Evolutionary conservation across 2,113 vertebrate genomes (phyloP).

Genomic region (Ciconia stormi): DNA sequence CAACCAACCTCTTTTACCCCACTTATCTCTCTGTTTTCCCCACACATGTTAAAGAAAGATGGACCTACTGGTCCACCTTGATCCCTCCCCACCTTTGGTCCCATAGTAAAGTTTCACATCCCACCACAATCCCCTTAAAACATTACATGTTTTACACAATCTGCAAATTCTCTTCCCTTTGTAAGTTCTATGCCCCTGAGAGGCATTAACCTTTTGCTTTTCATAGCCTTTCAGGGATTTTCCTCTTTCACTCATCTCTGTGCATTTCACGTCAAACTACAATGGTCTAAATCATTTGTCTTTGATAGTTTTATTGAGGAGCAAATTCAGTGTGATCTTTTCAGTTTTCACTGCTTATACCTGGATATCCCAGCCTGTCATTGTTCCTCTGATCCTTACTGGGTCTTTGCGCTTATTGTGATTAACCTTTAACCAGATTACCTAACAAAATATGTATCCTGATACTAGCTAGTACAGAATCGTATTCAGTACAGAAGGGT

Average conservation of each 20-base stretch:
- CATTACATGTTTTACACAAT: background rate
- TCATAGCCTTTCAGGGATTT: background rate
- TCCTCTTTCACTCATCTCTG: background rate
- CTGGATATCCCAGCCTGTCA: background rate
- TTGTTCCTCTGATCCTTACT: background rate
- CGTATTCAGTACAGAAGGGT: too few species aligned
- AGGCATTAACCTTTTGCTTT: background rate
- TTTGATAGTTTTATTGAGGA: background rate
- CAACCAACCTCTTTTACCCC: background rate
- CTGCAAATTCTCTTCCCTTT: background rate
- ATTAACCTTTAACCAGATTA: background rate
- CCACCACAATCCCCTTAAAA: background rate
- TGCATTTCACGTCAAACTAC: background rate
- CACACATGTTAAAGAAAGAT: background rate
- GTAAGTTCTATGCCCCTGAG: background rate
- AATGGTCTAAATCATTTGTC: background rate
- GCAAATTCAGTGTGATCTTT: background rate
- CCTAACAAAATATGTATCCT: background rate
- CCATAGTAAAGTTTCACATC: background rate
- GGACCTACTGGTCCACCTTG: background rate
- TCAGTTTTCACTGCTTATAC: background rate
- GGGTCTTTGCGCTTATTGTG: background rate
- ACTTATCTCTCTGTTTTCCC: background rate
- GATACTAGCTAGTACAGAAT: background rate
- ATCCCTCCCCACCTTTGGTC: fast-evolving